phyloP scores from a whole-genome alignment of 2,888 invertebrate species.

The Cepaea hortensis region DNA sequence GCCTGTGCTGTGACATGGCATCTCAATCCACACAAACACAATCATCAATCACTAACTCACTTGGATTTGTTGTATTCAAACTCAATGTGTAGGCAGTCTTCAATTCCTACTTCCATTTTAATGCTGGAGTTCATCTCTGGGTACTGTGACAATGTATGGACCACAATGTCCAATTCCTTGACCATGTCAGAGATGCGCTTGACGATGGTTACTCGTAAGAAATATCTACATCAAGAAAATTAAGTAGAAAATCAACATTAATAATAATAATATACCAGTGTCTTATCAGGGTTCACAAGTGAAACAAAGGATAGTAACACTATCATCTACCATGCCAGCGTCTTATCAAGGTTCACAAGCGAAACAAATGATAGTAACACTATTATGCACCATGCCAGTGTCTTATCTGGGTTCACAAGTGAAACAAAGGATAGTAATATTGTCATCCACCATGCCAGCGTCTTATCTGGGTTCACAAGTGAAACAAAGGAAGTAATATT shows the following conservation, averaged over 20 bases:
- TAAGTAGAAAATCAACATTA: background rate
- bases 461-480: no score
- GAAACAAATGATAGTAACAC: no score
- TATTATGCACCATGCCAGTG: no score
- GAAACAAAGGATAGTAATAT: no score
- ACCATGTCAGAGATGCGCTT: conserved; percentile 94
- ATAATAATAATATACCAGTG: background rate
- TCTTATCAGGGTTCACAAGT: background rate
- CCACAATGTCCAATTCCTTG: conserved; percentile 96
- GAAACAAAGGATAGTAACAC: no score
- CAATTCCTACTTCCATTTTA: conserved; percentile 99
- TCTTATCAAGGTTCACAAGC: no score
- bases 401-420: no score
- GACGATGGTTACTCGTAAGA: conserved; percentile 95
- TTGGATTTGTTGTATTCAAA: conserved; percentile 99
- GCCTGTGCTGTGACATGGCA: no score
- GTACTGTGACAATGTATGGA: conserved; percentile 97
- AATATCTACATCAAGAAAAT: conserved; percentile 82
- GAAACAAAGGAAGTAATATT: no score
- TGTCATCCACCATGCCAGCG: no score
- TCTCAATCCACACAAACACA: no score
- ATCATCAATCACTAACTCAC: conserved; percentile 78
- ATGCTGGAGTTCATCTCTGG: conserved; percentile 98
- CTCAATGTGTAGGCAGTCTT: conserved; percentile 99
- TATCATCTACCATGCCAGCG: no score